phyloP scores from a whole-genome alignment of 2,888 invertebrate genomes.

The Chelonus formosanus region DNA sequence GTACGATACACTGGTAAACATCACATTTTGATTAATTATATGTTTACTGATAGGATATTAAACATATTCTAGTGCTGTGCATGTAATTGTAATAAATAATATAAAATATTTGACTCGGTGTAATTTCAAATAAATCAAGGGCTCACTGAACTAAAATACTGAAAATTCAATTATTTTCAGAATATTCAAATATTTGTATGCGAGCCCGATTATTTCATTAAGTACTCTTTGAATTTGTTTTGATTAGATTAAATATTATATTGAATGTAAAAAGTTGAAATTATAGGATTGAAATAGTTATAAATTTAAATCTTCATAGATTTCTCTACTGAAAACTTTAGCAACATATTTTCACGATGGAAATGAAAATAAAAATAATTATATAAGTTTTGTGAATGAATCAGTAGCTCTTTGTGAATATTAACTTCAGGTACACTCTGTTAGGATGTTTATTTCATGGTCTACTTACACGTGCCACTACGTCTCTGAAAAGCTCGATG shows the following conservation, averaged over 20 bases:
- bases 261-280: too few species aligned
- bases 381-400: not conserved
- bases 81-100: too few species aligned
- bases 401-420: not conserved
- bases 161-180: slow-evolving; percentile 19
- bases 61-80: too few species aligned
- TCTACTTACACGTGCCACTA: slow-evolving; percentile 14
- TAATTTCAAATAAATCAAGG: slow-evolving; percentile 28
- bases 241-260: too few species aligned
- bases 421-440: slow-evolving; percentile 13
- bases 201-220: not conserved
- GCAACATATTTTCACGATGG: too few species aligned
- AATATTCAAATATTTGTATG: slow-evolving; percentile 5
- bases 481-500: slow-evolving; percentile 8
- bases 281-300: too few species aligned
- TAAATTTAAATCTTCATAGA: too few species aligned
- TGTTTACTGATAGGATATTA: too few species aligned
- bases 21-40: too few species aligned
- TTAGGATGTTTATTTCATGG: slow-evolving; percentile 15
- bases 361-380: not conserved
- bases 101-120: not conserved
- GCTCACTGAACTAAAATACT: slow-evolving; percentile 16
- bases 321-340: too few species aligned
- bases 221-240: too few species aligned
- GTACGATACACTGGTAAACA: too few species aligned